Conservation (phyloP, 2,113 vertebrate species). For the Chiloscyllium plagiosum region DNA sequence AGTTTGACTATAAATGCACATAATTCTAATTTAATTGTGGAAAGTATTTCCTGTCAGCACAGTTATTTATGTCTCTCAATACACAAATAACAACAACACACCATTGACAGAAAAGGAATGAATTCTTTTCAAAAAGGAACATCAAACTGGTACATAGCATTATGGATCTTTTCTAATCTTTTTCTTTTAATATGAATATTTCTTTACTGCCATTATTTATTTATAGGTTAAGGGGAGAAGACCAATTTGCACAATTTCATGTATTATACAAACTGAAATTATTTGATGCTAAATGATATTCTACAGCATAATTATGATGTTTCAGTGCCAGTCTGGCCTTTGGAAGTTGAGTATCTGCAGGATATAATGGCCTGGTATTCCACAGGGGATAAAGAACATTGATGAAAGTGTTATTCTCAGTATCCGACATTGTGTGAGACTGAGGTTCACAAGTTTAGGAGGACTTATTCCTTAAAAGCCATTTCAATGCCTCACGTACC, state of each 20-base stretch:
- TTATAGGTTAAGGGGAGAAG: neutral
- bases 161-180: neutral
- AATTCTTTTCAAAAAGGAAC: too few species aligned
- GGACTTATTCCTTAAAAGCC: neutral
- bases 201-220: neutral
- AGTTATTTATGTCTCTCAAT: neutral
- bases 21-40: neutral
- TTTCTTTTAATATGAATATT: neutral
- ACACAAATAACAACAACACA: neutral
- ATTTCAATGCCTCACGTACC: neutral
- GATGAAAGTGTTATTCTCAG: neutral
- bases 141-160: neutral
- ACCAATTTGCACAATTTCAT: neutral
- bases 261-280: neutral
- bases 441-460: neutral
- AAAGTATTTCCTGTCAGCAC: neutral
- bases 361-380: neutral
- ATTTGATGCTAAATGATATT: neutral
- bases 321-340: neutral
- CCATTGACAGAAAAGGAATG: too few species aligned
- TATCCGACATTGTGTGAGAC: neutral
- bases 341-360: neutral
- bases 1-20: neutral
- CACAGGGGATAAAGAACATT: neutral
- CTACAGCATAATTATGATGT: neutral